Evolutionary conservation across 2,888 invertebrate species (phyloP).

Genomic region (Chloroclystis v-ata): DNA sequence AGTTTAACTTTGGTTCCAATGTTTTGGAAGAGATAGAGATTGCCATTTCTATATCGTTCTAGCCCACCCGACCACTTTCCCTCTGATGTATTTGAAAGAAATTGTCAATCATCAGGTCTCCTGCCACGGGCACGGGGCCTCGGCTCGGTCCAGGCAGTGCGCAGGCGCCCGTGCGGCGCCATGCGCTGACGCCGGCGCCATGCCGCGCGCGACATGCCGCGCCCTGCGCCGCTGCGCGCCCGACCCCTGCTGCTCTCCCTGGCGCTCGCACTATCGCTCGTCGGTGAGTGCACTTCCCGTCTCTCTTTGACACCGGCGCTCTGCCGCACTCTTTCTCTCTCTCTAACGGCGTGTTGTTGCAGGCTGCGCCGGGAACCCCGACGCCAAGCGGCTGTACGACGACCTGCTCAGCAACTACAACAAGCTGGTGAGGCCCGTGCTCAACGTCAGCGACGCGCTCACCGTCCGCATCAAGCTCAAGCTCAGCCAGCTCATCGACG

Average conservation of each 20-base stretch:
- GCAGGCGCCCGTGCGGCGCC: conserved; percentile 42
- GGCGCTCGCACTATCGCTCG: conserved; percentile 44
- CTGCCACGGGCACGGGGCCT: conserved; percentile 17
- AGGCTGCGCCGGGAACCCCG: conserved; percentile 95
- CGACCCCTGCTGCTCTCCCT: conserved; percentile 56
- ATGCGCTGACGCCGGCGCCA: conserved; percentile 67
- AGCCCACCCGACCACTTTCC: too few relatives aligned
- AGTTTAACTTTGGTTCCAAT: too few relatives aligned
- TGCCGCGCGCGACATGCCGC: conserved; percentile 61
- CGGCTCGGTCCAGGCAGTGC: conserved; percentile 23
- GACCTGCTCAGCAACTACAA: conserved; percentile 97
- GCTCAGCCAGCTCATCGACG: conserved; percentile 97
- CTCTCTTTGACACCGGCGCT: too few relatives aligned
- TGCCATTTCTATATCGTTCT: too few relatives aligned
- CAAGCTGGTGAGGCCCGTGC: conserved; percentile 96
- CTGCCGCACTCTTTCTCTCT: too few relatives aligned
- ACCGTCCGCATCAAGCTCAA: conserved; percentile 97
- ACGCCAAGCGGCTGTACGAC: conserved; percentile 96
- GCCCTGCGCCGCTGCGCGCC: conserved; percentile 53
- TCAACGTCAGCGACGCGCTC: conserved; percentile 95
- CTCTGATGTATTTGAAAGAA: too few relatives aligned
- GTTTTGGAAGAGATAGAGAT: too few relatives aligned
- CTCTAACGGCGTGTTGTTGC: conserved; percentile 28
- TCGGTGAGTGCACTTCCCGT: conserved; percentile 33
- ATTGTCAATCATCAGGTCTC: too few relatives aligned